Evolutionary conservation across 2,113 vertebrate species (phyloP).

Genomic region (Gymnobelideus leadbeateri): DNA sequence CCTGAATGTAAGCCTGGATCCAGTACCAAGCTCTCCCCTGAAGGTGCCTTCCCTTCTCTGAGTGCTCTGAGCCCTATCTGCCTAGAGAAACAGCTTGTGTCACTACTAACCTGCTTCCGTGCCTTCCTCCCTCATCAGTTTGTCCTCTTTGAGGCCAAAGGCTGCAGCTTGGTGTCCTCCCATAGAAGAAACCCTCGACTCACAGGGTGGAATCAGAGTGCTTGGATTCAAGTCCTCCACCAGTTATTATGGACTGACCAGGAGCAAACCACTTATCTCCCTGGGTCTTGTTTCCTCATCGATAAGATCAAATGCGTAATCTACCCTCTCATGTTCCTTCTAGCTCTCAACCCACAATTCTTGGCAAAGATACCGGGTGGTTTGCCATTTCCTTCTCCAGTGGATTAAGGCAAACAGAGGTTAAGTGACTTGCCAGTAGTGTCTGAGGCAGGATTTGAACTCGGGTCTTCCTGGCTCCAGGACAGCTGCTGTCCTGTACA

Average conservation of each 20-base stretch:
- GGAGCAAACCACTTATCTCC: not conserved
- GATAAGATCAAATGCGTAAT: not conserved
- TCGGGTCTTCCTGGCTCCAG: not conserved
- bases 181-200: no score
- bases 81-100: not conserved
- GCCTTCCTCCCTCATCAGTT: not conserved
- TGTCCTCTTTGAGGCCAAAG: not conserved
- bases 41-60: not conserved
- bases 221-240: not conserved
- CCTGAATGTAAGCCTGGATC: not conserved
- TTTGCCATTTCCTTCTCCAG: not conserved
- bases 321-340: not conserved
- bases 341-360: not conserved
- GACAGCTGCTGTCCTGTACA: not conserved
- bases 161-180: not conserved
- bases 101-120: not conserved
- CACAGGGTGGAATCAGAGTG: not conserved
- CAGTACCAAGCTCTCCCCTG: fast-evolving
- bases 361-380: not conserved
- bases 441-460: not conserved
- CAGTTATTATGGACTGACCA: not conserved
- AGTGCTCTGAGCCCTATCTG: not conserved
- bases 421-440: no score
- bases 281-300: not conserved
- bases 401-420: no score